These are phyloP conservation scores for Hoplostethus mediterraneus DNA, from an alignment of 2,797 vertebrate species.

Conservation along the genomic window DNA sequence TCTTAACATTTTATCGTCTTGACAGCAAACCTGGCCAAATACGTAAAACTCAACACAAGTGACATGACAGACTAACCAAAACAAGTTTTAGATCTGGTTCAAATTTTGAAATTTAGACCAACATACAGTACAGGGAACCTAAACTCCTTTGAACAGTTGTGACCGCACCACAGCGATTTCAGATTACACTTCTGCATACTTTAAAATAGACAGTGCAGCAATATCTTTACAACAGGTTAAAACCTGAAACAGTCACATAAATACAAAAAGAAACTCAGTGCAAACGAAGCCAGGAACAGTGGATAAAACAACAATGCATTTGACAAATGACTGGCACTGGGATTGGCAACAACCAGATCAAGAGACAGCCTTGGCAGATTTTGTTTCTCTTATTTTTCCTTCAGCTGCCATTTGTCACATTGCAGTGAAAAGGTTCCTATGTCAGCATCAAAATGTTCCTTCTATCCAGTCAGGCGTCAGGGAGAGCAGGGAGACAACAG, in stretches of 20 bases:
- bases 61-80: too few relatives aligned
- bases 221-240: slow-evolving; percentile 12
- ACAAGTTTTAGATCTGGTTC: too few relatives aligned
- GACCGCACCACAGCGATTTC: background rate
- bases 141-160: background rate
- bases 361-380: background rate
- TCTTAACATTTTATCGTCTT: too few relatives aligned
- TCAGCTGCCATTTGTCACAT: background rate
- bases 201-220: slow-evolving; percentile 32
- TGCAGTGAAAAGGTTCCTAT: background rate
- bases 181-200: background rate
- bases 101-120: background rate
- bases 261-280: slow-evolving; percentile 55
- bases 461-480: background rate
- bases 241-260: slow-evolving; percentile 49
- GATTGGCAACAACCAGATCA: background rate
- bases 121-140: background rate
- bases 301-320: slow-evolving; percentile 29
- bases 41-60: too few relatives aligned
- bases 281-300: slow-evolving; percentile 37
- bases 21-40: too few relatives aligned
- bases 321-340: slow-evolving; percentile 45
- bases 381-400: background rate
- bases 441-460: background rate
- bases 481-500: too few relatives aligned